Conservation (phyloP, 2,113 vertebrate genomes). For the Chaenogobius annularis region DNA sequence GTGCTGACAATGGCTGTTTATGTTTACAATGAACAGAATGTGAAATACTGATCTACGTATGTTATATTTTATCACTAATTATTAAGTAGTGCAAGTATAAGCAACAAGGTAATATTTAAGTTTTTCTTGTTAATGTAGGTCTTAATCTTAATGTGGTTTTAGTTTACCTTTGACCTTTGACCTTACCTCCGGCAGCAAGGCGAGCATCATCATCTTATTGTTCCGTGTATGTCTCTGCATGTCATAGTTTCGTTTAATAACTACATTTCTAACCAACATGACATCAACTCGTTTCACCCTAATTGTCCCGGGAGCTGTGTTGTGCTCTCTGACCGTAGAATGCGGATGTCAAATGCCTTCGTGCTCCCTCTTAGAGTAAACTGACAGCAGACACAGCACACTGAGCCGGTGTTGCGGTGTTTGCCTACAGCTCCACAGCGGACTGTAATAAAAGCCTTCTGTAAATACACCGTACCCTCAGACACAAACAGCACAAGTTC, state of each 20-base stretch:
- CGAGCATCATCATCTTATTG: too few relatives aligned
- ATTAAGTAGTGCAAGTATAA: too few relatives aligned
- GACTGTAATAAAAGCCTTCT: conserved; percentile 25
- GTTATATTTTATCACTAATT: too few relatives aligned
- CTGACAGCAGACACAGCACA: neutral
- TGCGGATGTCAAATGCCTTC: neutral
- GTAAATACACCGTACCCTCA: conserved; percentile 22
- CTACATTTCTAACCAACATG: neutral
- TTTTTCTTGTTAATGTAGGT: too few relatives aligned
- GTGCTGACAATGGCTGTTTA: too few relatives aligned
- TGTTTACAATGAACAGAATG: too few relatives aligned
- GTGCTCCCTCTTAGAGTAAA: conserved; percentile 5
- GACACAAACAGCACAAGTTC: conserved; percentile 11
- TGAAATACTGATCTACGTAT: too few relatives aligned
- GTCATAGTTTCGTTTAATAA: neutral
- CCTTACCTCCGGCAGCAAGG: too few relatives aligned
- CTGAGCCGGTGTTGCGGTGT: conserved; percentile 15
- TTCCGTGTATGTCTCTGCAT: neutral
- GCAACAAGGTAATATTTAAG: too few relatives aligned
- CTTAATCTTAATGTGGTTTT: too few relatives aligned
- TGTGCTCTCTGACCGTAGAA: neutral
- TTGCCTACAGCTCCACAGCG: conserved; percentile 18
- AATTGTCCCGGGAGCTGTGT: neutral
- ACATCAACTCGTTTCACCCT: neutral
- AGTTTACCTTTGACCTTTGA: too few relatives aligned